These are phyloP conservation scores for Hemibagrus guttatus DNA, from an alignment of 2,797 vertebrate species.

Conservation along the genomic window DNA sequence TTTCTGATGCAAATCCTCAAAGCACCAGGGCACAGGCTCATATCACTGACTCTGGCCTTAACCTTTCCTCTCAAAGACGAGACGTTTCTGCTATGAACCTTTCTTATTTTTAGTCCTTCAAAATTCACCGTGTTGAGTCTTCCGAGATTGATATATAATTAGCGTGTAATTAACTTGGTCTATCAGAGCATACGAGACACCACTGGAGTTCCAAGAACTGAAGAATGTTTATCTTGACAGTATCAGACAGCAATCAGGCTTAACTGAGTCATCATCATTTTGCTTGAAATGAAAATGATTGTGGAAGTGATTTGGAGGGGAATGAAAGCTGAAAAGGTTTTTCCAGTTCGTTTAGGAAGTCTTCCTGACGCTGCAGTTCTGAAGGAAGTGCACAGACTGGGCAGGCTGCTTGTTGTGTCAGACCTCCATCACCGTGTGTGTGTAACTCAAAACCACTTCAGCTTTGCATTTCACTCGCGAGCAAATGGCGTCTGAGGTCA, in stretches of 20 bases:
- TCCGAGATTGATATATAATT: neutral
- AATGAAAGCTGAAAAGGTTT: neutral
- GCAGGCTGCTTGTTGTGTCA: neutral
- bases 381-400: neutral
- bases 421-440: neutral
- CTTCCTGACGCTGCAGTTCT: neutral
- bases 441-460: conserved; percentile 11
- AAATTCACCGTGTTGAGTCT: conserved; percentile 18
- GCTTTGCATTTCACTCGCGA: conserved; percentile 35
- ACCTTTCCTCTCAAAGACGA: conserved; percentile 18
- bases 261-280: conserved; percentile 7
- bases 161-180: conserved; percentile 45
- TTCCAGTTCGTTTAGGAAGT: neutral
- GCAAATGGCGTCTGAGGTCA: conserved; percentile 16
- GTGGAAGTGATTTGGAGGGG: neutral
- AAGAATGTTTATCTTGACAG: conserved; percentile 31
- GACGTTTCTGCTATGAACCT: conserved; percentile 21
- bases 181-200: conserved; percentile 2
- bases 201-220: conserved; percentile 16
- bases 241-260: neutral
- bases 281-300: conserved; percentile 11
- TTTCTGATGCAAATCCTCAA: conserved; percentile 50
- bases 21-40: conserved; percentile 40
- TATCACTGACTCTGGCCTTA: conserved; percentile 39
- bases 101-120: conserved; percentile 36